Evolutionary conservation across 1,140 invertebrate species (phyloP), one percentile per base, ranked within the genome.

Genomic region (Atta cephalotes): DNA sequence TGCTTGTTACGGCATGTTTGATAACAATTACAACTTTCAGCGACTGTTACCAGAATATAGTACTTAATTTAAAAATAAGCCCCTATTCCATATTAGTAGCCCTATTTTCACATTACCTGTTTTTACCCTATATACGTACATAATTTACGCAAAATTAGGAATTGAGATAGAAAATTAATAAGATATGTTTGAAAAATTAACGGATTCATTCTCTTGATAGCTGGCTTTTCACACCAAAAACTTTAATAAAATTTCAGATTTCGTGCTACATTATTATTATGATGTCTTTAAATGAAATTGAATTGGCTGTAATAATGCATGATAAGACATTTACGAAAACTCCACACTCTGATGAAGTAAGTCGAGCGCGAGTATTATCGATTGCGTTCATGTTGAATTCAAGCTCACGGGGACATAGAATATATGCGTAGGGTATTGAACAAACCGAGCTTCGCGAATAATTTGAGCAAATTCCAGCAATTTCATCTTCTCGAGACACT

Each of bases 401-500:
- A 39, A 51, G n/a, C 45, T n/a, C 25, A 51, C 35, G 70, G 18
- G 28, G 18, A 62, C 21, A 25, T 68, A 35, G 35, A 49, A 28
- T 82, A 72, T 72, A n/a, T 53, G 35, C 60, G n/a, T 60, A n/a
- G 10, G n/a, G 56, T 35, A 35, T 82, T 39, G 79, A 49, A 53
- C 21, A 35, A 74, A 62, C 28, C 14, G 39, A 25, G 21, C 7
- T 76, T 35, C 16, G 66, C 16, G 65, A 71, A 62, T 62, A 74
- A 84, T 62, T 84, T 28, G n/a, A 35, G 28, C 25, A 62, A 84
- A 74, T 84, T 84, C 14, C 49, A 25, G 56, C 51, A 84, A 62
- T 84, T 60, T 58, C 25, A 84, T 76, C 45, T 76, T 74, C 45
- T 35, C 45, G 25, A 51, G 45, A 49, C 68, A 51, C 45, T 70